A percentile compares a stretch with the other conserved stretches of the same genome.
phyloP scores from a whole-genome alignment of 1,140 invertebrate species.

The Tribolium castaneum region DNA sequence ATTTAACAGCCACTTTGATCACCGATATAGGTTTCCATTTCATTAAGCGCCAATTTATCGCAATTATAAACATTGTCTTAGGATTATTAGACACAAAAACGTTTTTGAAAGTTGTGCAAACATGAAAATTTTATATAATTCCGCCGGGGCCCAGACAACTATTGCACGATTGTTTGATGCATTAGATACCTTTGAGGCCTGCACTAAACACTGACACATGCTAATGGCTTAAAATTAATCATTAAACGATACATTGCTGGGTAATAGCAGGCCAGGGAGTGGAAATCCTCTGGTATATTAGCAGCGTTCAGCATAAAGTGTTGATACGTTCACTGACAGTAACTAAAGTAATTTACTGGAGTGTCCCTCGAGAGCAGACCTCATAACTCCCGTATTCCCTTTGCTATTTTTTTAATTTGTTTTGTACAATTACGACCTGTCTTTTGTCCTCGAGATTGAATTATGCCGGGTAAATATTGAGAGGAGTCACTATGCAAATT shows the following conservation, averaged over 20 bases:
- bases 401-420: neutral
- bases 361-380: neutral
- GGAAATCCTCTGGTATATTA: slow-evolving; percentile 3
- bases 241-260: slow-evolving; percentile 7
- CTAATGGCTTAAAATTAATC: slow-evolving; percentile 18
- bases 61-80: slow-evolving; percentile 16
- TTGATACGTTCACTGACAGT: slow-evolving; percentile 25
- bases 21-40: slow-evolving; percentile 12
- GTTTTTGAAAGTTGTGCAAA: neutral
- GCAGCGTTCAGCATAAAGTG: slow-evolving; percentile 20
- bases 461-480: slow-evolving; percentile 1
- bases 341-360: slow-evolving; percentile 27
- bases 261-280: neutral
- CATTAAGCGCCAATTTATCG: slow-evolving; percentile 21
- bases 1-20: slow-evolving; percentile 31
- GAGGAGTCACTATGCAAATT: neutral
- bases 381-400: neutral
- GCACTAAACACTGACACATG: neutral
- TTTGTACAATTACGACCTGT: too few relatives aligned
- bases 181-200: neutral
- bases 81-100: neutral
- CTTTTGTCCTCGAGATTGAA: neutral
- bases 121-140: neutral
- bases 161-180: neutral
- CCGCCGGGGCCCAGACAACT: neutral